Evolutionary conservation across 2,113 vertebrate genomes (phyloP).

Genomic region (Callaeas wilsoni): DNA sequence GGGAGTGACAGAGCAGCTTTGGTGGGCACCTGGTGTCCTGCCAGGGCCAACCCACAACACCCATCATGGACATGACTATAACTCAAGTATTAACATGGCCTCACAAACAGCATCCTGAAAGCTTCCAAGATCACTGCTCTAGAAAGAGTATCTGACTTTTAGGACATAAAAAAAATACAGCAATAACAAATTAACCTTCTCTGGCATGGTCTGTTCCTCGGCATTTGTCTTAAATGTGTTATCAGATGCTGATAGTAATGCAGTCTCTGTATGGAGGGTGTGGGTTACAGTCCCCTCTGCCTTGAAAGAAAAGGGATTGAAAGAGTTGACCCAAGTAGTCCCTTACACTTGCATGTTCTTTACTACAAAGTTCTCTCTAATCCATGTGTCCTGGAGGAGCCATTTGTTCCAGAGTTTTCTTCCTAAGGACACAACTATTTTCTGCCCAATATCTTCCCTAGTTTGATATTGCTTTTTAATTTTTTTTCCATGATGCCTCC

Average conservation of each 20-base stretch:
- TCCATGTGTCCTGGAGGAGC: neutral
- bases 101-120: neutral
- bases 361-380: neutral
- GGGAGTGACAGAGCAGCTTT: neutral
- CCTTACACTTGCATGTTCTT: neutral
- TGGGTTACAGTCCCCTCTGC: neutral
- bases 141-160: neutral
- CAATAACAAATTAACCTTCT: neutral
- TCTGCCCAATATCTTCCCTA: neutral
- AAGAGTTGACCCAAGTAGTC: neutral
- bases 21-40: neutral
- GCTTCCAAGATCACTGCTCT: neutral
- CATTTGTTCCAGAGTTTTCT: neutral
- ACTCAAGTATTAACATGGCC: neutral
- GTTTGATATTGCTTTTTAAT: neutral
- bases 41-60: neutral
- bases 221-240: neutral
- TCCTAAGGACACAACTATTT: neutral
- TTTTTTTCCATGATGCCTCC: neutral
- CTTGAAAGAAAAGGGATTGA: neutral
- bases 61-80: neutral
- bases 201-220: neutral
- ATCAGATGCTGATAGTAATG: neutral
- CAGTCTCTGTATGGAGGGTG: neutral
- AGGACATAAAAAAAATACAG: neutral